Base-by-base conservation (phyloP, 2,888 invertebrate species). In the Chloroclysta siterata region DNA sequence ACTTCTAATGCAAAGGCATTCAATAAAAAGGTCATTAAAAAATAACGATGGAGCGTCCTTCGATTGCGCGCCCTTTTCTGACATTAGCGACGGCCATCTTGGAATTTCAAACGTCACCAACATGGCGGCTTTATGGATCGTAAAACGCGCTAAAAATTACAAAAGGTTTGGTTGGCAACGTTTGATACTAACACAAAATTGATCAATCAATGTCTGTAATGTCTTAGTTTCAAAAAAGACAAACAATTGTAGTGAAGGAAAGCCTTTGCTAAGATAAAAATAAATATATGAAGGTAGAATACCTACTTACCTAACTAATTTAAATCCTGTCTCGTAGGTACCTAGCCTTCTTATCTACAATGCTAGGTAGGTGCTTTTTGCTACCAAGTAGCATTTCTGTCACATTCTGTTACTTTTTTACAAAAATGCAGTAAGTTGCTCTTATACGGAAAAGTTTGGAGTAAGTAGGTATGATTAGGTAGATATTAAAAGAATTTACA, bases 101-200 rank as follows among this genome's bases (percentile, higher is more conserved):
- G 80, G 50, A 72, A 77, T 74, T 78, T 76, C 79, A 77, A 72
- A 77, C 75, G 78, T 76, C 79, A 77, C 76, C 81, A 86, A 87
- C 72, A 90, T 89, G 88, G 87, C 83, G 79, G 77, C 75, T 84
- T 88, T 86, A 88, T 77, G 79, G 76, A 81, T 85, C 87, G 83
- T 89, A 88, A 89, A 89, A 74, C 78, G 80, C 80, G 85, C 84
- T 84, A 84, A 90, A 89, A 90, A 89, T 90, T 89, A 88, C 89
- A 82, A 85, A 85, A 84, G 84, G 68, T 82, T 87, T 89, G 89
- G 87, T 90, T 89, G 87, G 90, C 83, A 85, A 82, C 79, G 78
- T 87, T 85, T n/a, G 22, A 13, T 48, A 17, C 13, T 87, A 88
- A 86, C 1, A 51, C 13, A 50, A 50, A 54, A 54, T 29, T 47